These are phyloP conservation scores for Heliconius aoede DNA, from an alignment of 2,888 invertebrate genomes.

Conservation along the genomic window DNA sequence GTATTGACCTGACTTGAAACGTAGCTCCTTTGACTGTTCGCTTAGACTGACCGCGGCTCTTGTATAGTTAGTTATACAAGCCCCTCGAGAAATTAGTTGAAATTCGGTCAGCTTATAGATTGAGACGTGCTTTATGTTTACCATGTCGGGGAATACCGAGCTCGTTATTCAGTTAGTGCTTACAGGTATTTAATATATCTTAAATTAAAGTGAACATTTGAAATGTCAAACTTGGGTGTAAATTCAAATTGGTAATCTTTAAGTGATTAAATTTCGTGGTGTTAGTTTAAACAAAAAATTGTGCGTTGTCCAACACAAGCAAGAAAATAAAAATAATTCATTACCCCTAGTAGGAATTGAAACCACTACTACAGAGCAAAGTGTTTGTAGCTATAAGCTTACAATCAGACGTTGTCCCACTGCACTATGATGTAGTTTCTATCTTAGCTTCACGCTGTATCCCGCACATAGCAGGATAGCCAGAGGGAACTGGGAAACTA, in stretches of 20 bases:
- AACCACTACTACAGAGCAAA: too few species aligned
- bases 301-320: too few species aligned
- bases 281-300: too few species aligned
- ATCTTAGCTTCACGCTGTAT: not conserved
- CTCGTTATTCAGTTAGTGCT: constrained; percentile 39
- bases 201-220: constrained; percentile 12
- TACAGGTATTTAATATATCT: constrained; percentile 33
- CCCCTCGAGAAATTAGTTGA: constrained; percentile 47
- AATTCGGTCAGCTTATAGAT: constrained; percentile 45
- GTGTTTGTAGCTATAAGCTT: too few species aligned
- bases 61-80: constrained; percentile 38
- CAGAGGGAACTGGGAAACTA: too few species aligned
- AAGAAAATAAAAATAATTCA: too few species aligned
- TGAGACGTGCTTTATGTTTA: constrained; percentile 43
- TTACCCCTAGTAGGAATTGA: too few species aligned
- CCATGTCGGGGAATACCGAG: constrained; percentile 28
- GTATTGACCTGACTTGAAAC: constrained; percentile 25
- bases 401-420: too few species aligned
- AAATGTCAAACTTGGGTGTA: not conserved
- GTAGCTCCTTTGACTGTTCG: constrained; percentile 28
- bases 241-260: not conserved
- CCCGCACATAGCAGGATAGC: too few species aligned
- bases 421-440: not conserved
- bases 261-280: not conserved
- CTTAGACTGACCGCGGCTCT: constrained; percentile 41